A percentile compares a stretch with the other conserved stretches of the same genome.
These are phyloP conservation scores for Sycobia sp. DNA, from an alignment of 1,140 invertebrate genomes.

Conservation along the genomic window DNA sequence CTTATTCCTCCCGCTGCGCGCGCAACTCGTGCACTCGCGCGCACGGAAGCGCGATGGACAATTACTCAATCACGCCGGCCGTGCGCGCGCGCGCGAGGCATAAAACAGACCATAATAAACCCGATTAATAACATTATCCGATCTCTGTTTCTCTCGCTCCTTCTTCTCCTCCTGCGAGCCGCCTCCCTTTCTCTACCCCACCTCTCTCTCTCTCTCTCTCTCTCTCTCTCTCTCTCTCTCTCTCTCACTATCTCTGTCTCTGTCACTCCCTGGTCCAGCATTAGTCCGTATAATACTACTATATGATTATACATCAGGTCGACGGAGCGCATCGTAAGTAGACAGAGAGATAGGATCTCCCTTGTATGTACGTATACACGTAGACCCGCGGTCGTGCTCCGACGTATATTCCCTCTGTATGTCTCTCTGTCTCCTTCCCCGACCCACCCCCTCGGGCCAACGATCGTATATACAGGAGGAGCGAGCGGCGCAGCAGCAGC, in stretches of 20 bases:
- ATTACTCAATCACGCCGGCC: conserved; percentile 8
- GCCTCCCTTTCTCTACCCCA: too few relatives aligned
- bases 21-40: too few relatives aligned
- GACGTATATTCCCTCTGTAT: too few relatives aligned
- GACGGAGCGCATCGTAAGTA: conserved; percentile 43
- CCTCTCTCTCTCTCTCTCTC: neutral
- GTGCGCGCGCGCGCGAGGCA: neutral
- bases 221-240: neutral
- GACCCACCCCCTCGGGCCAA: neutral
- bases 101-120: conserved; percentile 17
- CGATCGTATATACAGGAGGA: too few relatives aligned
- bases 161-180: too few relatives aligned
- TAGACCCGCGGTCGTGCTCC: too few relatives aligned
- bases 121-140: conserved; percentile 19
- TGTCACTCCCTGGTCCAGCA: conserved; percentile 30
- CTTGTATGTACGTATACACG: too few relatives aligned
- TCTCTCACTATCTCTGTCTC: neutral
- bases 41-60: neutral
- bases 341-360: conserved; percentile 43
- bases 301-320: conserved; percentile 53
- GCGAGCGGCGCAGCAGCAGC: too few relatives aligned
- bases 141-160: too few relatives aligned
- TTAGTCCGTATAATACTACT: conserved; percentile 45
- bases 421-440: neutral
- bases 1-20: too few relatives aligned